A percentile compares a stretch with the other conserved stretches of the same genome.
Conservation (phyloP, 2,797 vertebrate species). For the Corythornis leucogaster region DNA sequence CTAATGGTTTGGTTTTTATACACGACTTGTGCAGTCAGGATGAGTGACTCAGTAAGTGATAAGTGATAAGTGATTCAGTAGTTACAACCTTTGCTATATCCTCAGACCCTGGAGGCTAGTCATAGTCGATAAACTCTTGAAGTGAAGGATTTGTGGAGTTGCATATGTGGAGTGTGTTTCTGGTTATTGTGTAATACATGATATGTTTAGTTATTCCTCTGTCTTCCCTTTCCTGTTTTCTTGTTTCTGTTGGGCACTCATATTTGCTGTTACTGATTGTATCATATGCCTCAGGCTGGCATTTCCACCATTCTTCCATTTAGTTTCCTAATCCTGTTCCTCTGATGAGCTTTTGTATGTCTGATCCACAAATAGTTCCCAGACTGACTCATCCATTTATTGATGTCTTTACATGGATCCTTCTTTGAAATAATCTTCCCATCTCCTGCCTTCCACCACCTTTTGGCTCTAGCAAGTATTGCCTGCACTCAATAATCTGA, state of each 20-base stretch:
- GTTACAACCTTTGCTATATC: neutral
- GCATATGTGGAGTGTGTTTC: neutral
- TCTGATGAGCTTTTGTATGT: neutral
- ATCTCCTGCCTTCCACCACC: neutral
- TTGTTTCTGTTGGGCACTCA: neutral
- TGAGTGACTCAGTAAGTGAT: neutral
- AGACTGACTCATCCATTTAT: neutral
- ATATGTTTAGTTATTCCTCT: neutral
- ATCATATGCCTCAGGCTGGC: neutral
- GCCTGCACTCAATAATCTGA: neutral
- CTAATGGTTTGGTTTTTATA: neutral
- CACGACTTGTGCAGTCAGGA: neutral
- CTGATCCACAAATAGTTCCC: neutral
- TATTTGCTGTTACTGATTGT: neutral
- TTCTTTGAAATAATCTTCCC: neutral
- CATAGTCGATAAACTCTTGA: neutral
- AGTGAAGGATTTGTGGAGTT: neutral
- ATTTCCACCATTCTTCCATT: neutral
- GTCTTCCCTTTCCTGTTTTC: neutral
- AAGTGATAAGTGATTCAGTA: neutral
- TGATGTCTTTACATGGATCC: neutral
- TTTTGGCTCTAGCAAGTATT: neutral
- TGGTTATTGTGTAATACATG: neutral
- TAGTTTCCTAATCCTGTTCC: neutral
- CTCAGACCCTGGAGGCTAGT: neutral